Base-by-base conservation (phyloP, 1,140 invertebrate genomes). In the Drosophila setifemur region DNA sequence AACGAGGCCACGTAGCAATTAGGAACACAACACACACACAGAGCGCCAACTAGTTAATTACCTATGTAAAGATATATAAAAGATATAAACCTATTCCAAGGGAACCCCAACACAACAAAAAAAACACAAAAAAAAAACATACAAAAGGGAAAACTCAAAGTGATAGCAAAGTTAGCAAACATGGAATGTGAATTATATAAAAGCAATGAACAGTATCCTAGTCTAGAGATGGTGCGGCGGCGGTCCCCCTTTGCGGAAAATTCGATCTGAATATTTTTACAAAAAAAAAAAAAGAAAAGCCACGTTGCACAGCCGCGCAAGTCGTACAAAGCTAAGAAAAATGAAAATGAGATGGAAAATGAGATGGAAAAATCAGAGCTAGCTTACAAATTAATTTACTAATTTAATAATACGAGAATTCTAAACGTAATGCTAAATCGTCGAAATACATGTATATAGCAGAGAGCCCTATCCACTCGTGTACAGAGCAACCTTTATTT, bases 201-300 rank as follows among this genome's bases (percentile, higher is more conserved):
- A 89, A 89, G 87, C 87, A 89, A 89, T 89, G 87, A 89, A 89
- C 85, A 88, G 85, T 88, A 88, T 88, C 85, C 85, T 88, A 88
- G 85, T 85, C 73, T 85, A 79, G 73, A 72, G 61, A 61, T 54
- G 61, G 37, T 49, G 40, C 48, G 40, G 40, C 37, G 52, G 40
- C 64, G 31, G 54, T 58, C 26, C 37, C n/a, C 19, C 37, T 18
- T 37, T n/a, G 68, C 16, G 47, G 14, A 50, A 35, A 45, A 50
- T 73, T 67, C 64, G 70, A 75, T 70, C 74, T 71, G 64, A 57
- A 73, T 87, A 87, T 88, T 87, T 88, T 87, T 83, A 79, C 75
- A 73, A 64, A 23, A 53, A 43, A 25, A 18, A 3, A 19, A 16
- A 11, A 58, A 37, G 39, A 26, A 50, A 31, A 14, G 49, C 16